These are phyloP conservation scores for Stomatorhinus ivindoensis DNA, from an alignment of 2,113 vertebrate genomes.

Conservation along the genomic window DNA sequence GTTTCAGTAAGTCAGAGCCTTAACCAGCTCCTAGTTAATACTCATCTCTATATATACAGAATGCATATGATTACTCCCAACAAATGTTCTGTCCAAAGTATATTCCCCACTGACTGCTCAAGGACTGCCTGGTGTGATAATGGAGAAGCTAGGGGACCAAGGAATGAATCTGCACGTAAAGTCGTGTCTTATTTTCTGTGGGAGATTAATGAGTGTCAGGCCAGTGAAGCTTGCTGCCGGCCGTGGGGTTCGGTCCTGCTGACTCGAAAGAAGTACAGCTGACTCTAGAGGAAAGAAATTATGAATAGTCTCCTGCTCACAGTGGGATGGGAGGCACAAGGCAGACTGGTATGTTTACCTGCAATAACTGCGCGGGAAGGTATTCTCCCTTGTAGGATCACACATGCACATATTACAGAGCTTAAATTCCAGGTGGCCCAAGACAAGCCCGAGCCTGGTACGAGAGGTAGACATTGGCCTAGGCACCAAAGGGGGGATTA, in stretches of 20 bases:
- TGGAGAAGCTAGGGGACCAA: background rate
- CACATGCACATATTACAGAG: no score
- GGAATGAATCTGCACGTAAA: background rate
- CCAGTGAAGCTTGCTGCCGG: background rate
- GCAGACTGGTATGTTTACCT: background rate
- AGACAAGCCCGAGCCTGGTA: no score
- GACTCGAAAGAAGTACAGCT: background rate
- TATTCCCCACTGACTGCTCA: background rate
- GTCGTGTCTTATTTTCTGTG: background rate
- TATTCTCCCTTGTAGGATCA: no score
- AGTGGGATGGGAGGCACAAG: background rate
- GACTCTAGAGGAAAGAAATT: background rate
- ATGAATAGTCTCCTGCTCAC: background rate
- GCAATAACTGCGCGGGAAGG: background rate
- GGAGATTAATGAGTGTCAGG: constrained; percentile 5
- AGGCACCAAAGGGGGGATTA: no score
- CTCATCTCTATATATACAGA: background rate
- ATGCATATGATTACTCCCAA: background rate
- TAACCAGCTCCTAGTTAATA: background rate
- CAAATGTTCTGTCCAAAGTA: background rate
- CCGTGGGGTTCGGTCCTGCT: background rate
- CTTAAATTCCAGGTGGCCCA: no score
- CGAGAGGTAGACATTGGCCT: no score
- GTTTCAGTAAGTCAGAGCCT: background rate
- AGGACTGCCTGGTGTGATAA: background rate